phyloP scores from a whole-genome alignment of 2,888 invertebrate species.

The Mythimna loreyi region DNA sequence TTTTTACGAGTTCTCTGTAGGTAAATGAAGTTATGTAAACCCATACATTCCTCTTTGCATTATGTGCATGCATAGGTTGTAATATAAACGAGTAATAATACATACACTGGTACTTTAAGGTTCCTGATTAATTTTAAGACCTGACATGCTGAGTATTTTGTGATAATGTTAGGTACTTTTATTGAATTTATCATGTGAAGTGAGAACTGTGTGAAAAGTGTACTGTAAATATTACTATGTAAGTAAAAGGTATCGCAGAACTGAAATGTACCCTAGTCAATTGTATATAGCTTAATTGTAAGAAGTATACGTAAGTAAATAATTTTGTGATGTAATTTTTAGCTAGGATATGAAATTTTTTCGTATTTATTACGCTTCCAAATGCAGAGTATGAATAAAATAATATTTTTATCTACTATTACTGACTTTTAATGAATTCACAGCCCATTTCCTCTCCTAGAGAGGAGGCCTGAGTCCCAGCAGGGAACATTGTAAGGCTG shows the following conservation, averaged over 20 bases:
- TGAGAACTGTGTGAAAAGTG: constrained; percentile 73
- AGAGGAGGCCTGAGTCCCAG: too few relatives aligned
- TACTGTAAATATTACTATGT: constrained; percentile 77
- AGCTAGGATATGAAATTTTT: constrained; percentile 86
- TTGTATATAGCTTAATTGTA: constrained; percentile 86
- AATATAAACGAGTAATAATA: constrained; percentile 59
- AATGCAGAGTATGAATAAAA: constrained; percentile 90
- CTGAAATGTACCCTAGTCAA: constrained; percentile 91
- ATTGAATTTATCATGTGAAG: constrained; percentile 75
- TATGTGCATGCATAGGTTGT: constrained; percentile 59
- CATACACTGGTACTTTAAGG: constrained; percentile 77
- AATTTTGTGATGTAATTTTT: constrained; percentile 90
- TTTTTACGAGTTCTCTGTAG: constrained; percentile 48
- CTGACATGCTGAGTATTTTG: constrained; percentile 78
- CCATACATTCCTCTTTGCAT: constrained; percentile 79
- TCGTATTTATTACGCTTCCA: constrained; percentile 91
- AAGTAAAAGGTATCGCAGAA: constrained; percentile 84
- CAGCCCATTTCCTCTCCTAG: too few relatives aligned
- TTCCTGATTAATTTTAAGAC: constrained; percentile 81
- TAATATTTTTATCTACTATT: constrained; percentile 88
- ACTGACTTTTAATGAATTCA: constrained; percentile 74
- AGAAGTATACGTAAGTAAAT: constrained; percentile 82
- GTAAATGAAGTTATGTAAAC: constrained; percentile 60
- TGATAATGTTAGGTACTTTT: constrained; percentile 89
- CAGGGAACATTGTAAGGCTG: too few relatives aligned